Conservation (phyloP, 2,888 invertebrate genomes). For the Himalopsyche anomala region DNA sequence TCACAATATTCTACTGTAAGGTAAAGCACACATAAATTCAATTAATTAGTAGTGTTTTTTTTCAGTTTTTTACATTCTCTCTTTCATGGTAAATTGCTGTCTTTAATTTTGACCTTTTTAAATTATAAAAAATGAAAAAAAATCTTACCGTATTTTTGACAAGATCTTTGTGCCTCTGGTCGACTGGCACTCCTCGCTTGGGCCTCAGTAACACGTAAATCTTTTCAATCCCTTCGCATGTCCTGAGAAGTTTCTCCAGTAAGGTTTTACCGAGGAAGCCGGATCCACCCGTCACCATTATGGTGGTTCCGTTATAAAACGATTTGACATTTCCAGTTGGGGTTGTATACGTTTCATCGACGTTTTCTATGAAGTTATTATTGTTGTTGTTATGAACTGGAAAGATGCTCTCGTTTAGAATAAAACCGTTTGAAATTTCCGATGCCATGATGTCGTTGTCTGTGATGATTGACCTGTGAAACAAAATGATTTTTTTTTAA, state of each 20-base stretch:
- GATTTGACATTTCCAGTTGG: constrained; percentile 55
- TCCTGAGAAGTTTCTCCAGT: constrained; percentile 92
- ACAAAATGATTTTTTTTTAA: no score
- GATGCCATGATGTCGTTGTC: constrained; percentile 3
- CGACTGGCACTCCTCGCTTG: constrained; percentile 82
- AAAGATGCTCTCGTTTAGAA: constrained; percentile 13
- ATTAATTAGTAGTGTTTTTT: no score
- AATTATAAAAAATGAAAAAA: not conserved
- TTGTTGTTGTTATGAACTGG: constrained; percentile 64
- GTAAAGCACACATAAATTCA: no score
- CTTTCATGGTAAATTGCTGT: no score
- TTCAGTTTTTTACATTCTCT: no score
- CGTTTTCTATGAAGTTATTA: constrained; percentile 46
- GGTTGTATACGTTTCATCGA: not conserved
- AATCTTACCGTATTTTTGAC: constrained; percentile 81
- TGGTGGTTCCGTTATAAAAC: constrained; percentile 76
- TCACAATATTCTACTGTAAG: no score
- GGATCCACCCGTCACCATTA: constrained; percentile 81
- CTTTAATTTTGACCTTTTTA: no score
- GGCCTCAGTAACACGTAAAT: constrained; percentile 90
- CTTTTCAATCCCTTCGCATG: constrained; percentile 85
- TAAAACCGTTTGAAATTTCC: constrained; percentile 2
- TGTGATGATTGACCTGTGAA: not conserved
- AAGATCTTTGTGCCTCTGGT: constrained; percentile 84
- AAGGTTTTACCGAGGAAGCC: constrained; percentile 97